Evolutionary conservation across 2,113 vertebrate genomes (phyloP).

Genomic region (Erythrocercus mccallii): DNA sequence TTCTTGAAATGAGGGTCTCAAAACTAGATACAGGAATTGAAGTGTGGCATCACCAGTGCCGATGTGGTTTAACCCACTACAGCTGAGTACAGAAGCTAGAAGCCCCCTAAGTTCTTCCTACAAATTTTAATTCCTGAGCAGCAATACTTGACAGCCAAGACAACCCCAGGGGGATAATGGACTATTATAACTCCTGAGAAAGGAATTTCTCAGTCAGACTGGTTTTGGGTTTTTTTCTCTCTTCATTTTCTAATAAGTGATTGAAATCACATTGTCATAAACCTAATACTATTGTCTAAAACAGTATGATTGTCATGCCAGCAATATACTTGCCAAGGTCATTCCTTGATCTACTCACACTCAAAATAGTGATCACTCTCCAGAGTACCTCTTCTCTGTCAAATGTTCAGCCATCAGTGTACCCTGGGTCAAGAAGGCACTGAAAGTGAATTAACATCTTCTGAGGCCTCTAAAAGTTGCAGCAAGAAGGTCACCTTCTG

Average conservation of each 20-base stretch:
- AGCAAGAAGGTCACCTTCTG: slow-evolving; percentile 11
- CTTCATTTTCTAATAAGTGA: not conserved
- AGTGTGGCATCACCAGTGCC: not conserved
- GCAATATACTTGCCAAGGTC: not conserved
- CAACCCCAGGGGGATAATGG: not conserved
- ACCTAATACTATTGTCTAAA: not conserved
- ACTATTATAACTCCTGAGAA: not conserved
- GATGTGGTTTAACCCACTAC: not conserved
- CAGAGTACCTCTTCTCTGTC: not conserved
- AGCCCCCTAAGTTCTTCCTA: not conserved
- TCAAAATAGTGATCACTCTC: not conserved
- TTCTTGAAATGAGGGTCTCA: not conserved
- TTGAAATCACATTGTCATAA: not conserved
- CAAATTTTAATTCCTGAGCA: not conserved
- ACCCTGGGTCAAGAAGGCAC: not conserved
- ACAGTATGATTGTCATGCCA: not conserved
- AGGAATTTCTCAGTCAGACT: not conserved
- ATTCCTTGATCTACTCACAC: not conserved
- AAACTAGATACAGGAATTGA: not conserved
- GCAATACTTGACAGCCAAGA: not conserved
- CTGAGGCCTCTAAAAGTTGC: not conserved
- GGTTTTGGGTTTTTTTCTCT: not conserved
- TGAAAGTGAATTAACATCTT: not conserved
- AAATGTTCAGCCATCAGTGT: not conserved
- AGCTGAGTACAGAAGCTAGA: fast-evolving